Conservation (phyloP, 2,113 vertebrate species). For the Prochilodus magdalenae region DNA sequence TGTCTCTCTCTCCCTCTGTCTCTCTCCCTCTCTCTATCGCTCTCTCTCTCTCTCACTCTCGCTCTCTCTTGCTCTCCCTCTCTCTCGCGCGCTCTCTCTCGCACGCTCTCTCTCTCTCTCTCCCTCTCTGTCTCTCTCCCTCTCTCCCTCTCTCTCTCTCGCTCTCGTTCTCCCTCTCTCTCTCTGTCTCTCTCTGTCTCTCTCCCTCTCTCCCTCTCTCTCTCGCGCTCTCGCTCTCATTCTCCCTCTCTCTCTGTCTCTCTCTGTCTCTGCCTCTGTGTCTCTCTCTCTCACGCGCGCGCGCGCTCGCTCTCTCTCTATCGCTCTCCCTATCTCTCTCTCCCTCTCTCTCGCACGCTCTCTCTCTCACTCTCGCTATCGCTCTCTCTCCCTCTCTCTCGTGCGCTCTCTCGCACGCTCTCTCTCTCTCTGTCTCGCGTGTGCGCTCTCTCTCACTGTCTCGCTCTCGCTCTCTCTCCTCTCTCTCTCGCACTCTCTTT, state of each 20-base stretch:
- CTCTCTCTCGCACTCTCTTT: no score
- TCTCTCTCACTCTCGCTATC: neutral
- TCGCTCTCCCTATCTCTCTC: neutral
- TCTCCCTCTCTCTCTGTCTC: neutral
- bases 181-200: slow-evolving; percentile 9
- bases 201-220: slow-evolving; percentile 6
- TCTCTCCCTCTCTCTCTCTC: neutral
- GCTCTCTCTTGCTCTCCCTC: neutral
- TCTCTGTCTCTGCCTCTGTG: neutral
- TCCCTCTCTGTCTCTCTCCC: neutral
- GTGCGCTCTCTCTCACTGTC: neutral
- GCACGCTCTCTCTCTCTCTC: slow-evolving; percentile 5
- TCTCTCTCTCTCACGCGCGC: slow-evolving; percentile 22
- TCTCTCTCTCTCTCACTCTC: neutral
- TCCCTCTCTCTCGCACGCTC: neutral
- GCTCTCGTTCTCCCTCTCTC: neutral
- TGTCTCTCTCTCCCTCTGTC: slow-evolving; percentile 4
- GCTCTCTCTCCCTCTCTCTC: neutral
- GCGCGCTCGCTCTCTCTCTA: neutral
- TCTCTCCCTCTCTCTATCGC: neutral
- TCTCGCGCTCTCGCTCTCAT: no score
- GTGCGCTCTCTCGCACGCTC: no score
- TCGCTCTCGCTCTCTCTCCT: neutral
- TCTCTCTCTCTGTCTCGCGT: slow-evolving; percentile 6
- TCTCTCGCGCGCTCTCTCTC: no score